Evolutionary conservation across 30 jellyfish, hydroid and myxozoan species (phyloP).

Genomic region (Cassiopea xamachana): DNA sequence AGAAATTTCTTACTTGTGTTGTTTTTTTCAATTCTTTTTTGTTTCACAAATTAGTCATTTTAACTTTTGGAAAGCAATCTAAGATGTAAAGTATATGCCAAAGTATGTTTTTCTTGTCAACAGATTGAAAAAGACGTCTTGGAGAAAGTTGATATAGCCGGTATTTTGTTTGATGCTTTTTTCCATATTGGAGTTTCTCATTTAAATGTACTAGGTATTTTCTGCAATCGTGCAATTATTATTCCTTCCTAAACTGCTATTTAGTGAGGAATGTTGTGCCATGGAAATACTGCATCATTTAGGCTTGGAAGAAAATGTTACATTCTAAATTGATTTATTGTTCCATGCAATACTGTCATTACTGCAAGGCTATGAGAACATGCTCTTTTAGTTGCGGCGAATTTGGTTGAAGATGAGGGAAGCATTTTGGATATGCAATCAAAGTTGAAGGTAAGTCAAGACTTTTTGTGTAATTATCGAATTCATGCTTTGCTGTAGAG

Average conservation of each 20-base stretch:
- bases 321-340: too few relatives aligned
- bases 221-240: too few relatives aligned
- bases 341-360: too few relatives aligned
- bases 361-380: too few relatives aligned
- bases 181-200: not conserved
- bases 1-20: not conserved
- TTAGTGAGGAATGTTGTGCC: too few relatives aligned
- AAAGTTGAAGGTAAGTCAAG: not conserved
- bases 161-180: not conserved
- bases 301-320: too few relatives aligned
- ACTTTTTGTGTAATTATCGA: too few relatives aligned
- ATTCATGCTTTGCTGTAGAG: too few relatives aligned
- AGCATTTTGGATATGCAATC: not conserved
- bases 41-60: not conserved
- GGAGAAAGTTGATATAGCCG: not conserved
- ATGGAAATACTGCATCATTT: too few relatives aligned
- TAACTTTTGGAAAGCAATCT: not conserved
- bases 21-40: not conserved
- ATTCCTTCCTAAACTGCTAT: too few relatives aligned
- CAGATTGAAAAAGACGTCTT: not conserved
- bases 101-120: not conserved
- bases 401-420: not conserved
- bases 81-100: not conserved
- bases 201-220: too few relatives aligned
- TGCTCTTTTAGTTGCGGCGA: not conserved